A percentile compares a stretch with the other conserved stretches of the same genome.
Conservation (phyloP, 1,140 invertebrate genomes). For the Scylla paramamosain region DNA sequence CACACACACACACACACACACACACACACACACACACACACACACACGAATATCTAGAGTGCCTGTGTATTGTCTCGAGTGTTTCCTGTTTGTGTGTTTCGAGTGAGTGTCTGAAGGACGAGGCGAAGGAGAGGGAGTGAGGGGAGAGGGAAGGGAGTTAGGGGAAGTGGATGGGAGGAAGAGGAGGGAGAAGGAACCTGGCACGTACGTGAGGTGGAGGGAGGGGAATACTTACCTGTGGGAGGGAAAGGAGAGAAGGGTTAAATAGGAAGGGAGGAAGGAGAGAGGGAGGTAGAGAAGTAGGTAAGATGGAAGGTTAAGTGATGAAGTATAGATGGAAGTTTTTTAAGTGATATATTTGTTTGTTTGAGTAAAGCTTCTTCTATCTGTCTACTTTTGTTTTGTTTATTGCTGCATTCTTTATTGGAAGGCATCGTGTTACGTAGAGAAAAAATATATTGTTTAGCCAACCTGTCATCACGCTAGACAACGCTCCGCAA, state of each 20-base stretch:
- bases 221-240: background rate
- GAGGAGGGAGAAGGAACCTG: too few relatives aligned
- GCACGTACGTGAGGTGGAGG: too few relatives aligned
- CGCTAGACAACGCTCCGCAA: too few relatives aligned
- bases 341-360: too few relatives aligned
- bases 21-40: slow-evolving; percentile 6
- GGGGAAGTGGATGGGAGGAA: background rate
- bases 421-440: too few relatives aligned
- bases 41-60: background rate
- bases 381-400: too few relatives aligned
- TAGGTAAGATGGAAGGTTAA: background rate
- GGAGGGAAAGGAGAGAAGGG: background rate
- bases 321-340: too few relatives aligned
- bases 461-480: too few relatives aligned
- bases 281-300: background rate
- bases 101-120: background rate
- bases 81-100: slow-evolving; percentile 14
- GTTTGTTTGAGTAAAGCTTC: too few relatives aligned
- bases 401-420: too few relatives aligned
- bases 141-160: background rate
- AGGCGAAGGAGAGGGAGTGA: background rate
- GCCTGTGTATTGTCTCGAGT: slow-evolving; percentile 20
- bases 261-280: background rate
- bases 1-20: slow-evolving; percentile 10
- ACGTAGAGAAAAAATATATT: too few relatives aligned